A percentile compares a stretch with the other conserved stretches of the same genome.
Conservation (phyloP, 23 tunicate genomes). For the Clavelina lepadiformis region DNA sequence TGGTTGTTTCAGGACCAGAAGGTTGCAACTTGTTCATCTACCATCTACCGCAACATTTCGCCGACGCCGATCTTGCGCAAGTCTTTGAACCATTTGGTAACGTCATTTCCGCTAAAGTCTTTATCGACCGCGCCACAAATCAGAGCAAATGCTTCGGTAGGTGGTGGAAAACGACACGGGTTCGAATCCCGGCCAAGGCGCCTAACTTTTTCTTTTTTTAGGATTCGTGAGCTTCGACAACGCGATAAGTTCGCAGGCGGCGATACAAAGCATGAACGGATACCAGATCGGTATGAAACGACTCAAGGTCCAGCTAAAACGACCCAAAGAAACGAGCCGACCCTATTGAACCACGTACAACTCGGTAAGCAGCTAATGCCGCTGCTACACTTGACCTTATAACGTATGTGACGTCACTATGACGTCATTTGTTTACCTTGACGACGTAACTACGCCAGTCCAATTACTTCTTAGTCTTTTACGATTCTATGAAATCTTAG, state of each 20-base stretch:
- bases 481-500: too few species aligned
- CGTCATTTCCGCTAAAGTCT: conserved; percentile 96
- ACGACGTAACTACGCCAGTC: too few species aligned
- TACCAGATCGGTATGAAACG: conserved; percentile 91
- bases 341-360: conserved; percentile 71
- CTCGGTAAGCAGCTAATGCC: too few species aligned
- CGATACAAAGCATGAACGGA: conserved; percentile 92
- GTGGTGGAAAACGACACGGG: too few species aligned
- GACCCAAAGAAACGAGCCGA: conserved; percentile 93
- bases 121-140: conserved; percentile 94
- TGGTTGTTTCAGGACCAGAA: conserved; percentile 70
- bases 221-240: conserved; percentile 97
- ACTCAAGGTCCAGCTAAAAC: conserved; percentile 87
- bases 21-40: conserved; percentile 94
- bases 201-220: conserved; percentile 15
- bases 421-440: too few species aligned
- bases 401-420: too few species aligned
- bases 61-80: conserved; percentile 70
- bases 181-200: too few species aligned
- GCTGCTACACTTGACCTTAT: too few species aligned
- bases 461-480: too few species aligned
- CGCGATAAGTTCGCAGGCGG: conserved; percentile 77
- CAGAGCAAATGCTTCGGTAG: conserved; percentile 97
- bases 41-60: conserved; percentile 88
- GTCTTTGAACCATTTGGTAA: conserved; percentile 83